phyloP scores from a whole-genome alignment of 2,797 vertebrate genomes.

The Valencia hispanica region DNA sequence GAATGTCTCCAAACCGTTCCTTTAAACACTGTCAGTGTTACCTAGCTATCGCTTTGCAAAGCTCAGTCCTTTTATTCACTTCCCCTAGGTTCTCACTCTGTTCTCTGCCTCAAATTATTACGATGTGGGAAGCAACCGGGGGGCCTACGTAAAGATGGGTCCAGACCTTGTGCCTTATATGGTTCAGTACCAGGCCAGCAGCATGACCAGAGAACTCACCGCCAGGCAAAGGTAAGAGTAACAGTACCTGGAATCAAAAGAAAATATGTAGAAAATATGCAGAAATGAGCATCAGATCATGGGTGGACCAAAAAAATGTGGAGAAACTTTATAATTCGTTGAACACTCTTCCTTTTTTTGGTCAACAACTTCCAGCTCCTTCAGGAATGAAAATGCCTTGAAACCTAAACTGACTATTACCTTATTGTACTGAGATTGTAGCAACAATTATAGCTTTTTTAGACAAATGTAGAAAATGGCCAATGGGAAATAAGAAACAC shows the following conservation, averaged over 20 bases:
- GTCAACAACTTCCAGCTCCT: background rate
- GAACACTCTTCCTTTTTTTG: background rate
- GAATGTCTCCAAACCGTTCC: background rate
- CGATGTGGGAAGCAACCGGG: constrained; percentile 93
- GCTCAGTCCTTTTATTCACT: background rate
- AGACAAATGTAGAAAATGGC: background rate
- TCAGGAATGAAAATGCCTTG: background rate
- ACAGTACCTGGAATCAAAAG: background rate
- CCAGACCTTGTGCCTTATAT: constrained; percentile 90
- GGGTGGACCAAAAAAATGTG: background rate
- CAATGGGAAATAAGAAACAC: background rate
- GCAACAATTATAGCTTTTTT: background rate
- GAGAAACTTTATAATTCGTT: no score
- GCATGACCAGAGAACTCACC: constrained; percentile 84
- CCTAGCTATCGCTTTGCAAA: background rate
- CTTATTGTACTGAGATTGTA: background rate
- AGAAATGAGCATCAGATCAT: no score
- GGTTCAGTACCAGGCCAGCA: constrained; percentile 92
- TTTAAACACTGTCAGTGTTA: background rate
- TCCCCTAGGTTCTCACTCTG: constrained; percentile 78
- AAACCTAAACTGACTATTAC: background rate
- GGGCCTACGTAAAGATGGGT: constrained; percentile 92
- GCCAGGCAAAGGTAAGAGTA: constrained; percentile 85
- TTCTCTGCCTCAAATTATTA: constrained; percentile 93
- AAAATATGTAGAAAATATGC: background rate